Evolutionary conservation across 2,888 invertebrate genomes (phyloP), one percentile per base, ranked within the genome.

Genomic region (Syritta pipiens): DNA sequence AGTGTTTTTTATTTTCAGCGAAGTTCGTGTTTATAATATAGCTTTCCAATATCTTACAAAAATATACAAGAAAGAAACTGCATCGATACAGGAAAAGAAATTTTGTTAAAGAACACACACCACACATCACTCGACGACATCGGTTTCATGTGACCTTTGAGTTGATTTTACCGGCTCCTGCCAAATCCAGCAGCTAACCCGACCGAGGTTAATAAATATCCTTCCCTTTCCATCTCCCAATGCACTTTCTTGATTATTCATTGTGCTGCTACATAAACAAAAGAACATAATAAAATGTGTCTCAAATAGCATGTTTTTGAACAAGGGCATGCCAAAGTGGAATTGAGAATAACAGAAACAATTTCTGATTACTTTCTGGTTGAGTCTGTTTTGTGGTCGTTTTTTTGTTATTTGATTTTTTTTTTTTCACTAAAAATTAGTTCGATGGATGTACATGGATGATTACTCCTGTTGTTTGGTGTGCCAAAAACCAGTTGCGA

Each of bases 281-380:
- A 20, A 24, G 40, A 51, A 49, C 10, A 17, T 12, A 42, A 7
- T 12, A 26, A 30, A 37, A n/a, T n/a, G n/a, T 53, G 55, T 55
- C 49, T 65, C 32, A 72, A 65, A 65, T 57, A 55, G 60, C 37
- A 17, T 14, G 28, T 46, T 65, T 37, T 53, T 53, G 65, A 42
- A 72, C 77, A 77, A 77, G 77, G 77, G 67, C 65, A 72, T 32
- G 7, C 44, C 32, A 57, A 40, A 57, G 10, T 57, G 9, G 20
- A 42, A 76, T 62, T 62, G 48, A 69, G 59, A 59, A 63, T 59
- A 71, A 71, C 57, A 51, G 65, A 77, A 77, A 69, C 71, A 65
- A 77, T 77, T 67, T 60, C 32, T 77, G 77, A 77, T 77, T 77
- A 77, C 77, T 77, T 77, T 77, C 53, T 60, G 44, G 57, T 63